phyloP scores from a whole-genome alignment of 2,888 invertebrate species.

The Archips xylosteana region DNA sequence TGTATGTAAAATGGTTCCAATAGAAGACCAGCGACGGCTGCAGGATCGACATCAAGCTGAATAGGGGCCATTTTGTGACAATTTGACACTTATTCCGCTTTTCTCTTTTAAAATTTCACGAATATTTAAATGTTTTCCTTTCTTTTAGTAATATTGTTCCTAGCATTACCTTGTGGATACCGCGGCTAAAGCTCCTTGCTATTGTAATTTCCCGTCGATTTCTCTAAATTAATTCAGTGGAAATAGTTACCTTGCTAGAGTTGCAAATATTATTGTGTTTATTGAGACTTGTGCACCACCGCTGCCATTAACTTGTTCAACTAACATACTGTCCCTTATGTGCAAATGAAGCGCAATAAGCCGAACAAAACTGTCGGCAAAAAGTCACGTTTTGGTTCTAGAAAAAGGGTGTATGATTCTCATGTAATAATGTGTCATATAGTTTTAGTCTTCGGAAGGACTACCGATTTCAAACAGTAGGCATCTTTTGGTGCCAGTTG shows the following conservation, averaged over 20 bases:
- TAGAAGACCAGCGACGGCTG: no score
- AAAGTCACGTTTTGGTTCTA: constrained; percentile 22
- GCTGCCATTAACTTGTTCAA: constrained; percentile 36
- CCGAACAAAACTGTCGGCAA: constrained; percentile 16
- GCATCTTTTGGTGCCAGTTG: no score
- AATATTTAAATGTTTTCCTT: no score
- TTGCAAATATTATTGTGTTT: constrained; percentile 39
- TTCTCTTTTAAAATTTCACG: no score
- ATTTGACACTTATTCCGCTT: no score
- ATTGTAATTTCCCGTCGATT: not conserved
- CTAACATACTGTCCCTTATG: constrained; percentile 38
- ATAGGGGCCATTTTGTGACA: no score
- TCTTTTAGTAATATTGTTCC: no score
- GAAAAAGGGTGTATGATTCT: not conserved
- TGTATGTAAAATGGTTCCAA: no score
- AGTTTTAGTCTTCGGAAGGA: not conserved
- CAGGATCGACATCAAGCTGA: no score
- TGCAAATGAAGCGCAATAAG: constrained; percentile 34
- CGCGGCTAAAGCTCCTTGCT: no score
- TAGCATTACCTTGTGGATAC: no score
- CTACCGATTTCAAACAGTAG: no score
- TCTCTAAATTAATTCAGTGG: constrained; percentile 2
- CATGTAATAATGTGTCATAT: not conserved
- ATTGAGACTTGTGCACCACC: constrained; percentile 25
- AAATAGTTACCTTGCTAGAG: constrained; percentile 18